Base-by-base conservation (phyloP, 2,113 vertebrate genomes). In the Urocitellus parryii region DNA sequence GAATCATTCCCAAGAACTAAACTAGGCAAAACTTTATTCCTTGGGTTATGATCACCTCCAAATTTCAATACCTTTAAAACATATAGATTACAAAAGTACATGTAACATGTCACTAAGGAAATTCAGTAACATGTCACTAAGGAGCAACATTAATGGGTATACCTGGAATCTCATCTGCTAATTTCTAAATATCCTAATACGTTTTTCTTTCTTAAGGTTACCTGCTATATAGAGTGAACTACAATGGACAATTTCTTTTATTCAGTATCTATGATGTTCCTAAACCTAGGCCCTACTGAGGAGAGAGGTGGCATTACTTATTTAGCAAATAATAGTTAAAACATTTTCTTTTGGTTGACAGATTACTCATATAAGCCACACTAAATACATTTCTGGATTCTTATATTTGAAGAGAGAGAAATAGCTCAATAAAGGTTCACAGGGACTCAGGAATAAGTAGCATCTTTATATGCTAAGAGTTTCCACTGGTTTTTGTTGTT, bases 51-150 rank as follows among this genome's bases (percentile, higher is more conserved):
- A 85, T 94, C 77, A 76, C 65, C 53, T 93, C 80, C 88, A 96
- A 70, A 92, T 27, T 45, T 74, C 88, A 96, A 94, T 58, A 88
- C 53, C 72, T 91, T 95, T 78, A 92, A 96, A 96, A 90, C 68
- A 88, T 68, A 92, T 0, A 72, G 39, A 96, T 88, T 72, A 88
- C 83, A 97, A 63, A 63, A n/a, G 14, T 53, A 56, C 14, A 42
- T 5, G 39, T 42, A 83, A 74, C 88, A 80, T 70, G 63, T 86
- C 84, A 88, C 37, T 12, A 2, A 95, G 84, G 65, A 88, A 42
- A 42, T 42, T 42, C 39, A 42, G 39, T 42, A 83, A 74, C 88
- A 80, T 70, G 63, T 86, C 87, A 90, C 37, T 12, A 2, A 95
- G 84, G 65, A 88, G 86, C 27, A 84, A 39, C 67, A 93, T 68